Conservation (phyloP, 2,113 vertebrate species). For the Gymnarchus niloticus region DNA sequence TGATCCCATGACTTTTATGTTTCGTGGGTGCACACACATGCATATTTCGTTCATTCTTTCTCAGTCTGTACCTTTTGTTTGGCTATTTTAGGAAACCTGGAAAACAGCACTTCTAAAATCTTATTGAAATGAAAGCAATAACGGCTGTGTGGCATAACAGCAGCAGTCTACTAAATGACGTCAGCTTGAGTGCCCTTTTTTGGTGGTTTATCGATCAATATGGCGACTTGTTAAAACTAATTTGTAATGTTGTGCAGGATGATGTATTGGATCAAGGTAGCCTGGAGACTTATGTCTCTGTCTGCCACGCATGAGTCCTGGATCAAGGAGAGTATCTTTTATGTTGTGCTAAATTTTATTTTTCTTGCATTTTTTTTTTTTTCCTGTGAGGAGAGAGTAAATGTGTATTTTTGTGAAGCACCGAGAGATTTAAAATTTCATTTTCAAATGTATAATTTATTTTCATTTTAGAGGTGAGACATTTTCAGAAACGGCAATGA, state of each 20-base stretch:
- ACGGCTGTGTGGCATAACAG: not conserved
- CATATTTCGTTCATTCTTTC: no score
- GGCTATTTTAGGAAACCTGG: not conserved
- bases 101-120: not conserved
- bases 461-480: conserved; percentile 57
- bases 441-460: conserved; percentile 27
- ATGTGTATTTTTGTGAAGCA: not conserved
- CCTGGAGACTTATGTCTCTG: not conserved
- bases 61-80: not conserved
- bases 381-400: not conserved
- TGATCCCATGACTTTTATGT: not conserved
- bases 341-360: not conserved
- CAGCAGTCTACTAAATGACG: not conserved
- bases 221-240: not conserved
- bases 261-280: not conserved
- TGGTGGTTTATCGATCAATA: not conserved
- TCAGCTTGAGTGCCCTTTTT: not conserved
- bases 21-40: no score
- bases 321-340: not conserved
- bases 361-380: not conserved
- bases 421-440: not conserved
- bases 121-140: no score
- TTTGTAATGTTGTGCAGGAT: no score
- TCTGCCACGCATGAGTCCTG: not conserved
- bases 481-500: conserved; percentile 42